Percentiles rank a stretch among this genome's conserved stretches.
phyloP scores from a whole-genome alignment of 2,113 vertebrate species.

The Coreoperca whiteheadi region DNA sequence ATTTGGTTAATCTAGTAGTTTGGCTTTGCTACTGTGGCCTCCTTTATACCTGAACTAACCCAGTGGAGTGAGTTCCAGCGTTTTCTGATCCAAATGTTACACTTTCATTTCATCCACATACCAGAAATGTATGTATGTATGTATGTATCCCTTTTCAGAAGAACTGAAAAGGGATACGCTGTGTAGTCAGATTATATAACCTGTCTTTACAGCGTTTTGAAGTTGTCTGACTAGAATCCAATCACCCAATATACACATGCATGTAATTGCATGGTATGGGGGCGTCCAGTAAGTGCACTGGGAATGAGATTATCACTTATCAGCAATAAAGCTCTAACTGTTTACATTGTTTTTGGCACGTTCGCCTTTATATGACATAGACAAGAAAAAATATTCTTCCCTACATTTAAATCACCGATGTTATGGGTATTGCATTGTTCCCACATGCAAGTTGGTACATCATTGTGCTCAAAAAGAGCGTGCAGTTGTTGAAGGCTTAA shows the following conservation, averaged over 20 bases:
- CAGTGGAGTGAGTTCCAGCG: not conserved
- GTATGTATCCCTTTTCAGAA: too few species aligned
- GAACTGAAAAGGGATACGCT: not conserved
- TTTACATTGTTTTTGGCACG: not conserved
- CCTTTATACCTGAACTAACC: not conserved
- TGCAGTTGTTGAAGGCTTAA: not conserved
- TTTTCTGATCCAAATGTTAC: not conserved
- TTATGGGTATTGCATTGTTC: not conserved
- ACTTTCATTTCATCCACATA: not conserved
- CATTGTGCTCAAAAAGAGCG: not conserved
- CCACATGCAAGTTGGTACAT: not conserved
- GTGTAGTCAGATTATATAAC: too few species aligned
- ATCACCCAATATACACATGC: not conserved
- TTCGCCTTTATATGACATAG: not conserved
- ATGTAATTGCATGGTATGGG: too few species aligned
- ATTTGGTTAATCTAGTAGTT: not conserved
- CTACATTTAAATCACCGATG: not conserved
- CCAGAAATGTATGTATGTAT: not conserved
- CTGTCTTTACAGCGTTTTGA: not conserved
- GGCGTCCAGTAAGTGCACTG: not conserved
- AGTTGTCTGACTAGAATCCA: too few species aligned
- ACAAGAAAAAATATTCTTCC: not conserved
- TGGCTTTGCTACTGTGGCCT: not conserved
- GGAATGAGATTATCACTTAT: not conserved
- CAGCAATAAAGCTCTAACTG: not conserved